Conservation (phyloP, 2,888 invertebrate species). For the Drosophila bunnanda region DNA sequence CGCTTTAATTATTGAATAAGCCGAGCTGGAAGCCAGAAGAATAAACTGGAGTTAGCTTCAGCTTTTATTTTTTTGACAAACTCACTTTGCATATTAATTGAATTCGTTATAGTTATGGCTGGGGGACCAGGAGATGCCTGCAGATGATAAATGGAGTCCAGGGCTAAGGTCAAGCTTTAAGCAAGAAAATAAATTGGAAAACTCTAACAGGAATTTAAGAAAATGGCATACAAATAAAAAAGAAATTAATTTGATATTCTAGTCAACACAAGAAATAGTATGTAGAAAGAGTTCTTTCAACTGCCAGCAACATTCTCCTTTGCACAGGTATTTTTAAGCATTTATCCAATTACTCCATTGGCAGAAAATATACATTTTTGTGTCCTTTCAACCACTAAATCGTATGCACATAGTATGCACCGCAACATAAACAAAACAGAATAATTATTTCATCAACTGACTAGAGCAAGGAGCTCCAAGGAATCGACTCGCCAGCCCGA, state of each 20-base stretch:
- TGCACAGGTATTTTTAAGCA: not conserved
- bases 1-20: slow-evolving; percentile 49
- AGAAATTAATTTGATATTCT: not conserved
- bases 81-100: slow-evolving; percentile 50
- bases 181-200: slow-evolving; percentile 3
- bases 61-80: slow-evolving; percentile 31
- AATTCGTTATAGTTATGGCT: slow-evolving; percentile 39
- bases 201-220: not conserved
- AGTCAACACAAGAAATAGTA: no score
- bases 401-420: not conserved
- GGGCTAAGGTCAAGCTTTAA: slow-evolving; percentile 12
- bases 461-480: slow-evolving; percentile 4
- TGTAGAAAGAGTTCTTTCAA: not conserved
- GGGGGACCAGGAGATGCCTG: not conserved
- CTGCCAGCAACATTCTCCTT: not conserved
- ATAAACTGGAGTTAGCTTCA: slow-evolving; percentile 18
- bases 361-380: not conserved
- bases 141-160: slow-evolving; percentile 17
- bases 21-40: slow-evolving; percentile 13
- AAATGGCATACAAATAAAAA: not conserved
- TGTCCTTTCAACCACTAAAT: not conserved
- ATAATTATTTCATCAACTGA: slow-evolving; percentile 26
- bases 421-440: slow-evolving; percentile 13
- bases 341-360: not conserved
- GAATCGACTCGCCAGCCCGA: no score